Conservation (phyloP, 1,140 invertebrate genomes). For the Eubasilissa regina region DNA sequence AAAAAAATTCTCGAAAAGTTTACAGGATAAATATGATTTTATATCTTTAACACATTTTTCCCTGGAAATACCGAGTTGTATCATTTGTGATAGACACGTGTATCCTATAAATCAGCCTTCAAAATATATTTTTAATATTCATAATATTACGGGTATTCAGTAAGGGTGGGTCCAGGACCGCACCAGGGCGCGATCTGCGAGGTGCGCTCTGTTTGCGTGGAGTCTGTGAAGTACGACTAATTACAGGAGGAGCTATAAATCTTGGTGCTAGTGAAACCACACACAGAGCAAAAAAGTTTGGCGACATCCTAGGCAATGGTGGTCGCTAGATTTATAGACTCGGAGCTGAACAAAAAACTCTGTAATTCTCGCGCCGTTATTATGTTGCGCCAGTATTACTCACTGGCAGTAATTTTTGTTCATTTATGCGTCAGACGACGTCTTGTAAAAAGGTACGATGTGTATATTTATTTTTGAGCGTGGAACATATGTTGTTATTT, state of each 20-base stretch:
- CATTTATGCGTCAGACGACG: no score
- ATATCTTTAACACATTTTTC: neutral
- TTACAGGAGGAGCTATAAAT: neutral
- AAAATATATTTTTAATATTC: no score
- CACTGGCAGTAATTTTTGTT: no score
- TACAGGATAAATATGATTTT: neutral
- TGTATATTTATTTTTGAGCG: no score
- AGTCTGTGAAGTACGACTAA: neutral
- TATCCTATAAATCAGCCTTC: neutral
- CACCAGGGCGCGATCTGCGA: neutral
- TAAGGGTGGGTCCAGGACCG: neutral
- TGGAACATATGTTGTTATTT: no score
- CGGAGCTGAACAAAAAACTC: neutral
- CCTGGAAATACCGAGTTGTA: neutral
- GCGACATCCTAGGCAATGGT: neutral
- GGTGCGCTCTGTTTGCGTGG: neutral
- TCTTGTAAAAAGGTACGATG: no score
- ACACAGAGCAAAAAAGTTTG: conserved; percentile 7
- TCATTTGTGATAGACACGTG: neutral
- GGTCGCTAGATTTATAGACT: neutral
- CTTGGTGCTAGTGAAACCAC: neutral
- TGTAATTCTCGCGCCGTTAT: no score
- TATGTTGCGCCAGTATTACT: no score
- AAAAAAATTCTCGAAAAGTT: neutral
- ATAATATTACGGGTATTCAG: no score